Evolutionary conservation across 92 coral and sea anemone genomes (phyloP), one percentile per base, ranked within the genome.

Genomic region (Phymanthus crucifer): DNA sequence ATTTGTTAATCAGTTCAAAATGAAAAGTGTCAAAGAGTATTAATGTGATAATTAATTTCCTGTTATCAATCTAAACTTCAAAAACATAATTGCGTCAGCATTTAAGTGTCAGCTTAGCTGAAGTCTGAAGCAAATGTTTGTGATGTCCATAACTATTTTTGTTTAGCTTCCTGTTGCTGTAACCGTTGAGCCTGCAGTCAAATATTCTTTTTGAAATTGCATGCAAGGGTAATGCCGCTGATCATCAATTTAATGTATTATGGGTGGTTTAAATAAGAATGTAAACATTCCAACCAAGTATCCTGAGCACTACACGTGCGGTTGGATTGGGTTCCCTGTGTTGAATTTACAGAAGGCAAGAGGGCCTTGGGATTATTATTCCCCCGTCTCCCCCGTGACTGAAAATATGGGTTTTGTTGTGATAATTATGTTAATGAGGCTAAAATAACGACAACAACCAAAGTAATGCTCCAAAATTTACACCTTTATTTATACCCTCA

Each of bases 401-500:
- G n/a, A 43, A 3, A 54, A 54, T 54, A 24, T 21, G 27, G 64
- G 64, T 54, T 54, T 21, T 23, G 27, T 54, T 54, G n/a, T 54
- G 64, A 21, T 21, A 21, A 2, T 54, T 23, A 54, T 21, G 64
- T 8, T 54, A 54, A 43, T 43, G 48, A 11, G 1, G 14, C 48
- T 7, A 19, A 54, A 54, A 21, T 6, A n/a, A 21, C 64, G 11
- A 14, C 12, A n/a, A 54, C 31, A 54, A 54, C 64, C 21, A 54
- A 9, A 6, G 0, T 54, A 21, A 21, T 21, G 26, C 24, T 54
- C 4, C 31, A 54, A 54, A 61, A 61, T 61, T 61, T 61, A 61
- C 34, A 61, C 32, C 68, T 61, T 61, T 61, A 61, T 61, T 61
- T 61, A 61, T 27, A 61, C 34, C 68, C 35, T 61, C 34, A 27